phyloP scores from a whole-genome alignment of 2,113 vertebrate species.

The mouse (Mus musculus) region GRCm39 chr4:86042501-86043000 shows the following conservation, averaged over 20 bases:
- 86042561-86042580: constrained; percentile 62
- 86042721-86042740: constrained; percentile 58
- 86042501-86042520: constrained; percentile 52
- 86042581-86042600: constrained; percentile 37
- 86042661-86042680: constrained; percentile 52
- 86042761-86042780: constrained; percentile 62
- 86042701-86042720: constrained; percentile 48
- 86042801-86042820: constrained; percentile 72
- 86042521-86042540: constrained; percentile 25
- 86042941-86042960: neutral
- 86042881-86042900: constrained; percentile 58
- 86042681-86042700: constrained; percentile 64
- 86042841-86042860: constrained; percentile 67
- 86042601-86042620: constrained; percentile 29
- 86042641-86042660: neutral
- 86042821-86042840: constrained; percentile 52
- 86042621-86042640: neutral
- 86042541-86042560: constrained; percentile 32
- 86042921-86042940: neutral
- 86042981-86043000: constrained; percentile 41
- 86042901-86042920: constrained; percentile 56
- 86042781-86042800: constrained; percentile 58
- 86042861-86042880: constrained; percentile 57
- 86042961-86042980: constrained; percentile 45
- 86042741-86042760: constrained; percentile 48